These are phyloP conservation scores for Drosophila triauraria DNA, from an alignment of 1,140 invertebrate genomes.

Conservation along the genomic window DNA sequence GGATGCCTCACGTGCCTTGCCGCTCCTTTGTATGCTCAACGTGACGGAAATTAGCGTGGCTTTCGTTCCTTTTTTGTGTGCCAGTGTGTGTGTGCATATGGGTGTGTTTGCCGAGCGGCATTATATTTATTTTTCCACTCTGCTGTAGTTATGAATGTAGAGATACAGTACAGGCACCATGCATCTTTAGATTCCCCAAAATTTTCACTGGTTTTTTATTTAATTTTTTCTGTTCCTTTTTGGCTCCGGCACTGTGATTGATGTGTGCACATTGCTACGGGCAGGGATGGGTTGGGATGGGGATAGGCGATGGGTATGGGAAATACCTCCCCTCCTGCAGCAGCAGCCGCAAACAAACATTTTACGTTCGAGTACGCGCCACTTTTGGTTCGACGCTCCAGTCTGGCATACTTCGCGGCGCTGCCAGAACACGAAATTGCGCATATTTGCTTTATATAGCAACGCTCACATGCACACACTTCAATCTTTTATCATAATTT, in stretches of 20 bases:
- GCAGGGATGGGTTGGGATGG: background rate
- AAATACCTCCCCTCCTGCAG: slow-evolving; percentile 4
- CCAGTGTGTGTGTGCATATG: slow-evolving; percentile 21
- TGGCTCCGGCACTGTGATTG: slow-evolving; percentile 58
- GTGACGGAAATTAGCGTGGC: slow-evolving; percentile 81
- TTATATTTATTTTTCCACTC: slow-evolving; percentile 78
- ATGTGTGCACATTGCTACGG: slow-evolving; percentile 63
- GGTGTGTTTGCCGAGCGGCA: slow-evolving; percentile 48
- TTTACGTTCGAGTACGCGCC: slow-evolving; percentile 80
- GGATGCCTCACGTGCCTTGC: slow-evolving; percentile 64
- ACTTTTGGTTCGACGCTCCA: slow-evolving; percentile 70
- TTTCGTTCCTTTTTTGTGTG: slow-evolving; percentile 38
- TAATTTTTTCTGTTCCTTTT: slow-evolving; percentile 13
- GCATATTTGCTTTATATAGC: slow-evolving; percentile 71
- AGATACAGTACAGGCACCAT: slow-evolving; percentile 43
- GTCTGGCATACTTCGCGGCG: slow-evolving; percentile 54
- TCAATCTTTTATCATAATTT: slow-evolving; percentile 82
- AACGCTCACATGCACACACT: slow-evolving; percentile 43
- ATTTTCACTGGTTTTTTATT: slow-evolving; percentile 55
- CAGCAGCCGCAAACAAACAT: slow-evolving; percentile 75
- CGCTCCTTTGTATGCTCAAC: slow-evolving; percentile 79
- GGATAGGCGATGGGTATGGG: background rate
- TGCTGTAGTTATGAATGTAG: slow-evolving; percentile 78
- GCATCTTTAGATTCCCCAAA: slow-evolving; percentile 72
- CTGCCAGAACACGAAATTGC: slow-evolving; percentile 82